phyloP scores from a whole-genome alignment of 2,797 vertebrate species.

The Neosalanx taihuensis region DNA sequence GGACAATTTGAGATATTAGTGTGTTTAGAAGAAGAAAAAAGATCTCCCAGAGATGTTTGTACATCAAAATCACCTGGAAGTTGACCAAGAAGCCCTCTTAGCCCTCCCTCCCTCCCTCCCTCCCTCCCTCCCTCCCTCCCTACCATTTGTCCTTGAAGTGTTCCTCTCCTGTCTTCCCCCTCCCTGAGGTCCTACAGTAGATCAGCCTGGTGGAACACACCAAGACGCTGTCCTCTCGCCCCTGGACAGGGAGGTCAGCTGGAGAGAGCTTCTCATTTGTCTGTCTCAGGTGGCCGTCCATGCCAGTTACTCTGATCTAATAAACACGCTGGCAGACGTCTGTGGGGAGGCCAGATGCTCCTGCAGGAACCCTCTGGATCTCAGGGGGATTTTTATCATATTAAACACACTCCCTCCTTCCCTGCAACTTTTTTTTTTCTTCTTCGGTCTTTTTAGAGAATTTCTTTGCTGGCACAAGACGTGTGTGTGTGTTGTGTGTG shows the following conservation, averaged over 20 bases:
- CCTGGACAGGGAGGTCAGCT: conserved; percentile 57
- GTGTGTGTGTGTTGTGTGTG: conserved; percentile 28
- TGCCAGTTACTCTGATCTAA: conserved; percentile 64
- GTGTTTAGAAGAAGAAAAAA: not conserved
- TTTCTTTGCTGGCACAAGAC: conserved; percentile 55
- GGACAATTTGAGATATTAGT: not conserved
- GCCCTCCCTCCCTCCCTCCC: not conserved
- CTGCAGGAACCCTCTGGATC: conserved; percentile 51
- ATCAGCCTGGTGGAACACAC: not conserved
- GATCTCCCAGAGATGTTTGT: not conserved
- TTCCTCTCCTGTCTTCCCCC: not conserved
- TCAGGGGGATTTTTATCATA: conserved; percentile 58
- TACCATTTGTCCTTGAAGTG: not conserved
- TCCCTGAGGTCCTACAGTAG: not conserved
- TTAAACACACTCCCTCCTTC: conserved; percentile 57
- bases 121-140: not conserved
- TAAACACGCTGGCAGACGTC: conserved; percentile 56
- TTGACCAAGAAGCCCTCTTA: not conserved
- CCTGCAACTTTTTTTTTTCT: conserved; percentile 3
- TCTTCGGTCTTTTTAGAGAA: conserved; percentile 40
- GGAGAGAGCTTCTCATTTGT: conserved; percentile 67
- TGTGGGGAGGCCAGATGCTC: conserved; percentile 64
- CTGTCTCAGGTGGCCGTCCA: conserved; percentile 61
- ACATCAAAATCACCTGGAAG: not conserved
- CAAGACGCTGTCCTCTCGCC: conserved; percentile 38